Conservation (phyloP, 2,797 vertebrate genomes). For the Cynodonichthys magdalenae region DNA sequence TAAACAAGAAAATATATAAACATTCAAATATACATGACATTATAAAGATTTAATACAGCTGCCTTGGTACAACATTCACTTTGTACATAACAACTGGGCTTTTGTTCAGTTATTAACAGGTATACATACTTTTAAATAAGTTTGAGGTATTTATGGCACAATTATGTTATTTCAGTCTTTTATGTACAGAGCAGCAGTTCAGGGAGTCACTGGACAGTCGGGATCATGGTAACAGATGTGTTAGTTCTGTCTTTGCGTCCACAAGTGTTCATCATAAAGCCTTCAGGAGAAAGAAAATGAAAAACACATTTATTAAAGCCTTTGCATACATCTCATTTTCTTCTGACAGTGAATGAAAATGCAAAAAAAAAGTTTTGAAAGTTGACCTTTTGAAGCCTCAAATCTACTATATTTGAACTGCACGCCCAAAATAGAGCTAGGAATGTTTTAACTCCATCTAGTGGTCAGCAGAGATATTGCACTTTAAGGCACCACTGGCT, state of each 20-base stretch:
- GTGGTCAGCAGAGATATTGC: neutral
- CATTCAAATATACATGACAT: conserved; percentile 48
- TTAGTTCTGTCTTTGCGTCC: conserved; percentile 39
- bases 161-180: conserved; percentile 50
- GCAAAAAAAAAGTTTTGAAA: no score
- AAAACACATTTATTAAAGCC: neutral
- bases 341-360: no score
- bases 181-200: conserved; percentile 80
- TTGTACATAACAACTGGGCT: conserved; percentile 59
- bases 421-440: neutral
- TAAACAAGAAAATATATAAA: conserved; percentile 39
- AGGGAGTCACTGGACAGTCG: conserved; percentile 64
- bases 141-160: conserved; percentile 73
- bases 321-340: no score
- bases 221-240: conserved; percentile 48
- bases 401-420: no score
- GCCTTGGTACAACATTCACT: conserved; percentile 66
- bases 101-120: conserved; percentile 67
- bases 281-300: conserved; percentile 29
- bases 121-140: conserved; percentile 66
- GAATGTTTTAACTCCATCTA: neutral
- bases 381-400: no score
- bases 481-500: neutral
- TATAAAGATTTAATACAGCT: conserved; percentile 62
- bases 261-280: conserved; percentile 26